A percentile compares a stretch with the other conserved stretches of the same genome.
Evolutionary conservation across 2,797 vertebrate genomes (phyloP).

Genomic region (Xenopus petersii): DNA sequence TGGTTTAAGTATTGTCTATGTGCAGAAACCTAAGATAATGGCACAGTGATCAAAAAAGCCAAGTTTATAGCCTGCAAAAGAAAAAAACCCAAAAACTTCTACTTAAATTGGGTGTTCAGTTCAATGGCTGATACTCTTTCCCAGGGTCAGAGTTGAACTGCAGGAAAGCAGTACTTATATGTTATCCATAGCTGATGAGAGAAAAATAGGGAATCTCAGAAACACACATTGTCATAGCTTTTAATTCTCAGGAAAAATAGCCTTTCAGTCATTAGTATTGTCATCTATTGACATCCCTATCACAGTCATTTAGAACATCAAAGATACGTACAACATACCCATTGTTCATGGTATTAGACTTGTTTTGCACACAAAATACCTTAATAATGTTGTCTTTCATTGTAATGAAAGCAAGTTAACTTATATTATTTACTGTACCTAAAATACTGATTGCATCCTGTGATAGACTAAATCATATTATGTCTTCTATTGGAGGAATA

Average conservation of each 20-base stretch:
- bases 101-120: not conserved
- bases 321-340: constrained; percentile 9
- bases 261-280: constrained; percentile 21
- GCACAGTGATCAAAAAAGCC: too few species aligned
- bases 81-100: not conserved
- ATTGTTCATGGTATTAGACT: constrained; percentile 26
- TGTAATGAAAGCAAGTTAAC: too few species aligned
- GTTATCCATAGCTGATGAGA: constrained; percentile 3
- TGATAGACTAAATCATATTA: too few species aligned
- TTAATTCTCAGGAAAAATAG: constrained; percentile 10
- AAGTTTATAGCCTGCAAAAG: too few species aligned
- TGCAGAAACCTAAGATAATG: too few species aligned
- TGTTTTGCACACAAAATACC: not conserved
- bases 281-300: constrained; percentile 24
- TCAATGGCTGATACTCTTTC: not conserved
- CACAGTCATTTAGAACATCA: constrained; percentile 9
- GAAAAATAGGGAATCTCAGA: not conserved
- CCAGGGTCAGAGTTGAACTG: constrained; percentile 10
- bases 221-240: constrained; percentile 3
- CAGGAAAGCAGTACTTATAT: constrained; percentile 1
- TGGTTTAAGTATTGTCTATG: too few species aligned
- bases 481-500: too few species aligned
- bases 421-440: too few species aligned
- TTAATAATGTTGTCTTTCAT: too few species aligned
- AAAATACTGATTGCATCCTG: too few species aligned